phyloP scores from a whole-genome alignment of 1,140 invertebrate genomes.

The Antheraea mylitta region DNA sequence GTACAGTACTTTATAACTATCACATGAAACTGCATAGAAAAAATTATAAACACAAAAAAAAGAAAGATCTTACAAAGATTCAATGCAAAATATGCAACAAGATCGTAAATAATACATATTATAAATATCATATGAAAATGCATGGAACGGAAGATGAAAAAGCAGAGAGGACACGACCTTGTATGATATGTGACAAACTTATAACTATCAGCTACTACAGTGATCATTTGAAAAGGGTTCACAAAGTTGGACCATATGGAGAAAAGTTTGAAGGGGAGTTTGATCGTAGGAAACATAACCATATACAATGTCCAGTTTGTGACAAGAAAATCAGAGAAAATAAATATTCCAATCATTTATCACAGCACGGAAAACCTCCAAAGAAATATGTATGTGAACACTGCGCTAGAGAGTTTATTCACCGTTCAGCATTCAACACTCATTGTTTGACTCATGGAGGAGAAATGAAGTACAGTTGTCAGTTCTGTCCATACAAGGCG shows the following conservation, averaged over 20 bases:
- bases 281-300: background rate
- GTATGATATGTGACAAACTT: slow-evolving; percentile 13
- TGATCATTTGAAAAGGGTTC: slow-evolving; percentile 19
- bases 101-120: slow-evolving; percentile 23
- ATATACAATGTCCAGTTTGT: slow-evolving; percentile 27
- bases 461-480: slow-evolving; percentile 31
- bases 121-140: slow-evolving; percentile 28
- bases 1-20: slow-evolving; percentile 8
- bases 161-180: slow-evolving; percentile 15
- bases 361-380: slow-evolving; percentile 11
- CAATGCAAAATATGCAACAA: slow-evolving; percentile 29
- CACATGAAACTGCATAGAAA: slow-evolving; percentile 24
- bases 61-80: slow-evolving; percentile 13
- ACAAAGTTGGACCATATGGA: slow-evolving; percentile 9
- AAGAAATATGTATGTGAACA: slow-evolving; percentile 28
- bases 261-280: background rate
- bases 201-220: slow-evolving; percentile 12
- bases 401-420: slow-evolving; percentile 26
- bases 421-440: slow-evolving; percentile 23
- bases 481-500: slow-evolving; percentile 32
- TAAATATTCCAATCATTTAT: slow-evolving; percentile 23
- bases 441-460: slow-evolving; percentile 27
- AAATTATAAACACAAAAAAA: slow-evolving; percentile 16
- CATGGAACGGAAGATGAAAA: slow-evolving; percentile 22
- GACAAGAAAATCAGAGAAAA: slow-evolving; percentile 23